Percentiles rank a stretch among this genome's conserved stretches.
These are phyloP conservation scores for Pogona vitticeps DNA, from an alignment of 2,113 vertebrate genomes.

Conservation along the genomic window DNA sequence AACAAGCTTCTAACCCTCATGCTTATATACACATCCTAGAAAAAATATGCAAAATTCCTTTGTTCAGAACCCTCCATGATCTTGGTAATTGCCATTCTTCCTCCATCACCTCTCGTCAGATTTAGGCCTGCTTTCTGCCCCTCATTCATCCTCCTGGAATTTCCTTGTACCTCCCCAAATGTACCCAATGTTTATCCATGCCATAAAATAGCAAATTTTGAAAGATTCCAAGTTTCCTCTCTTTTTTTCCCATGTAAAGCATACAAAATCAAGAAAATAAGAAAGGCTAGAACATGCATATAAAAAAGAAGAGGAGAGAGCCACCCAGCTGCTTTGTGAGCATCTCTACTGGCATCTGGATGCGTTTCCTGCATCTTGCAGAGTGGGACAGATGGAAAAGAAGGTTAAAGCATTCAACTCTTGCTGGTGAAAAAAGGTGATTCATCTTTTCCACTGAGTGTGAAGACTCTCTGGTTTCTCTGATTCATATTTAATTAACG, in stretches of 20 bases:
- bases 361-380: not conserved
- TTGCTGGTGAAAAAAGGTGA: not conserved
- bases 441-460: not conserved
- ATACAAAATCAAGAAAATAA: not conserved
- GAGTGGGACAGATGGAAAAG: not conserved
- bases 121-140: not conserved
- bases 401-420: not conserved
- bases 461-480: not conserved
- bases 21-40: not conserved
- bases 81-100: not conserved
- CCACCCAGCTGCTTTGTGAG: not conserved
- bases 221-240: not conserved
- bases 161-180: not conserved
- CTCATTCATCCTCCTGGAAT: not conserved
- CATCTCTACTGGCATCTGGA: not conserved
- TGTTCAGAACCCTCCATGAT: not conserved
- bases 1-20: not conserved
- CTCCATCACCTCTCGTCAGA: not conserved
- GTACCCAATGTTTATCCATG: not conserved
- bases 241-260: not conserved
- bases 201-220: not conserved
- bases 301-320: not conserved
- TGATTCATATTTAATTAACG: not conserved
- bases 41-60: not conserved
- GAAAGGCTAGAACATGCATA: not conserved